A percentile compares a stretch with the other conserved stretches of the same genome.
phyloP scores from a whole-genome alignment of 2,888 invertebrate species.

The Lithophane leautieri region DNA sequence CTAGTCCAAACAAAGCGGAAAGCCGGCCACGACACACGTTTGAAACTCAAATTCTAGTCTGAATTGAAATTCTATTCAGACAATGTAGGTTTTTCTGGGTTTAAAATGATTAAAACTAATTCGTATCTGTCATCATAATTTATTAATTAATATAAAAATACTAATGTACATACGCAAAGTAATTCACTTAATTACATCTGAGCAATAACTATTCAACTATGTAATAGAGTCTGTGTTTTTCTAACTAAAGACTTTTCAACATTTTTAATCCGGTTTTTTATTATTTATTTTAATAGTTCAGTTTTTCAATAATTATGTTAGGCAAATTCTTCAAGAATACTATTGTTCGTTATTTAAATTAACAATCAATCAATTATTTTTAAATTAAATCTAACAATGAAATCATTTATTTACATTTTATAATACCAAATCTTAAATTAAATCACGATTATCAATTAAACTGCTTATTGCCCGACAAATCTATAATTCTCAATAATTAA shows the following conservation, averaged over 20 bases:
- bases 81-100: neutral
- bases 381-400: conserved; percentile 50
- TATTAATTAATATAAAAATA: conserved; percentile 76
- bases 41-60: neutral
- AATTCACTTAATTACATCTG: conserved; percentile 70
- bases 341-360: conserved; percentile 40
- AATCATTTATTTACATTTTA: conserved; percentile 59
- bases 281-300: conserved; percentile 24
- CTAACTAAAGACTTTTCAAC: conserved; percentile 13
- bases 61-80: neutral
- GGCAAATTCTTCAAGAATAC: conserved; percentile 25
- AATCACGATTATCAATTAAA: conserved; percentile 75
- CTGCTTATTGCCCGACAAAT: conserved; percentile 70
- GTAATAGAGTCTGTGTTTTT: conserved; percentile 38
- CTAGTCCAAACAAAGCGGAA: neutral
- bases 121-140: conserved; percentile 75
- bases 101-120: conserved; percentile 47
- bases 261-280: conserved; percentile 10
- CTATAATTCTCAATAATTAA: conserved; percentile 67
- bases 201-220: conserved; percentile 65
- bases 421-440: conserved; percentile 63
- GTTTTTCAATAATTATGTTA: conserved; percentile 20
- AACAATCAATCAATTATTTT: conserved; percentile 51
- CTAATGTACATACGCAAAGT: conserved; percentile 73
- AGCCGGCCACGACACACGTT: neutral